These are phyloP conservation scores for Orthonevra nobilis DNA, from an alignment of 2,888 invertebrate species.

Conservation along the genomic window DNA sequence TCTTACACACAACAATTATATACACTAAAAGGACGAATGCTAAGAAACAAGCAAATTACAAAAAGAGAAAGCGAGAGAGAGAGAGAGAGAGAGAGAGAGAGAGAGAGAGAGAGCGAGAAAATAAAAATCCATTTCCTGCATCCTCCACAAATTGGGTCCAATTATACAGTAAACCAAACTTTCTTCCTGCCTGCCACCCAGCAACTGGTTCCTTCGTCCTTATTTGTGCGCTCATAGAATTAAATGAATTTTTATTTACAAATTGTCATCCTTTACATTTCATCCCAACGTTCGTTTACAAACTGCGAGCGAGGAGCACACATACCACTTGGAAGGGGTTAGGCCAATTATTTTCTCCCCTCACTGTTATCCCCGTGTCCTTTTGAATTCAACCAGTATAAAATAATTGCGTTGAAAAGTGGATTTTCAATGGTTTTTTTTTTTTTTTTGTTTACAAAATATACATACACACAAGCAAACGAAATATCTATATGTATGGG, in stretches of 20 bases:
- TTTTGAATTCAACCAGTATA: constrained; percentile 32
- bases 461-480: constrained; percentile 25
- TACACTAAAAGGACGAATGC: constrained; percentile 19
- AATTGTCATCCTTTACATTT: constrained; percentile 66
- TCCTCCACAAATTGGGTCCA: constrained; percentile 61
- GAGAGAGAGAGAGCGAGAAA: constrained; percentile 1
- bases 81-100: no score
- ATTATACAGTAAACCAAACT: constrained; percentile 63
- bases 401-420: constrained; percentile 55
- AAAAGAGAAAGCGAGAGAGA: background rate
- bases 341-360: constrained; percentile 2
- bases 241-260: constrained; percentile 63
- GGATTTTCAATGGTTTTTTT: constrained; percentile 38
- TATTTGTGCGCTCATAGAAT: constrained; percentile 20
- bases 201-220: background rate
- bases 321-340: background rate
- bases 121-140: constrained; percentile 20
- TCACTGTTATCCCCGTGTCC: background rate
- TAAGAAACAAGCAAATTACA: background rate
- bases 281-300: constrained; percentile 41
- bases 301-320: background rate
- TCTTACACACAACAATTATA: constrained; percentile 63
- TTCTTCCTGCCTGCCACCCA: background rate
- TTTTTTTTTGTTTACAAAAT: background rate
- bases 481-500: constrained; percentile 22